Conservation (phyloP, 1,140 invertebrate species). For the Microvelia longipes region DNA sequence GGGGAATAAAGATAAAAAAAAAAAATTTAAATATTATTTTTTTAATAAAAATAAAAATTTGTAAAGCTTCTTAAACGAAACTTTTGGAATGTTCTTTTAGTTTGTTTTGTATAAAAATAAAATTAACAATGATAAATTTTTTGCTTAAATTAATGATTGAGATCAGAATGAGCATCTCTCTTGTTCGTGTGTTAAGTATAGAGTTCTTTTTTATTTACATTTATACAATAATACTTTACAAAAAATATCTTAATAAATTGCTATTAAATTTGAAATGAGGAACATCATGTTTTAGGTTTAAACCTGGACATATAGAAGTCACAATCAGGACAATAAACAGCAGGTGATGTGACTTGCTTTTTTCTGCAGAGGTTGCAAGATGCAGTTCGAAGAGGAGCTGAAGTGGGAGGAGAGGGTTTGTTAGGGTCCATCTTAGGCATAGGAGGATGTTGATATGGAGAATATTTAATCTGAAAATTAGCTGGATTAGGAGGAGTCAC, state of each 20-base stretch:
- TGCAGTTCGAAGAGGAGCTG: slow-evolving; percentile 26
- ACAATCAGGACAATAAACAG: slow-evolving; percentile 72
- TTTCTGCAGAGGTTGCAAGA: slow-evolving; percentile 72
- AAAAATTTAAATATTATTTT: too few relatives aligned
- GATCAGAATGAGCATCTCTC: not conserved
- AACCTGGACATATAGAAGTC: slow-evolving; percentile 83
- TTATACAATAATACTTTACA: too few relatives aligned
- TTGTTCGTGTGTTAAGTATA: too few relatives aligned
- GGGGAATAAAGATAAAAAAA: too few relatives aligned
- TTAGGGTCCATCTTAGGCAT: slow-evolving; percentile 20
- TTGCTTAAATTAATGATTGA: too few relatives aligned
- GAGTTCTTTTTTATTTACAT: too few relatives aligned
- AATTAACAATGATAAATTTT: too few relatives aligned
- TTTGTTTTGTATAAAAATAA: too few relatives aligned
- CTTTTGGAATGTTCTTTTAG: too few relatives aligned
- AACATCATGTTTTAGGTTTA: slow-evolving; percentile 39
- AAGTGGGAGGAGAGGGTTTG: slow-evolving; percentile 8
- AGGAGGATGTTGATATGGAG: slow-evolving; percentile 31
- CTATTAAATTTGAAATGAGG: not conserved
- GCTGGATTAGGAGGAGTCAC: not conserved
- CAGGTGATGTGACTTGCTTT: slow-evolving; percentile 53
- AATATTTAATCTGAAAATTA: slow-evolving; percentile 18
- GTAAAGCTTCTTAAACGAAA: too few relatives aligned
- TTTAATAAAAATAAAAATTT: too few relatives aligned
- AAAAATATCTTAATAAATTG: too few relatives aligned